Evolutionary conservation across 2,888 invertebrate genomes (phyloP).

Genomic region (Tinea pellionella): DNA sequence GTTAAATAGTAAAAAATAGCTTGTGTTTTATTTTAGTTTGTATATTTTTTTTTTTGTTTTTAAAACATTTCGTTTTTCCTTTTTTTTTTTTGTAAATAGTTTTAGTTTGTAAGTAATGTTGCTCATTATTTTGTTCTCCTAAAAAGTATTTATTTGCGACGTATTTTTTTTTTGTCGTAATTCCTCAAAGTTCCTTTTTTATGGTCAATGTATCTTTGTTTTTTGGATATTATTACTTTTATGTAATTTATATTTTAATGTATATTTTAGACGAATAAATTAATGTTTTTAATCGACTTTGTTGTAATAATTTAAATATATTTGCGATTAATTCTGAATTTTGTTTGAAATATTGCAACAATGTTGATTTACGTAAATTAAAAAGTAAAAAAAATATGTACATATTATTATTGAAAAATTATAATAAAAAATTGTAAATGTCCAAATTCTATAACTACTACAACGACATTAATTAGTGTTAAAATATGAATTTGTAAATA

Average conservation of each 20-base stretch:
- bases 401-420: conserved; percentile 22
- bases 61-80: conserved; percentile 21
- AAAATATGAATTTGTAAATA: conserved; percentile 16
- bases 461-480: conserved; percentile 27
- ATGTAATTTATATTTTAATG: background rate
- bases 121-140: background rate
- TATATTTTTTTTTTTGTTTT: conserved; percentile 22
- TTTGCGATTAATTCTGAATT: no score
- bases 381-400: conserved; percentile 18
- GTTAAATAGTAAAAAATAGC: no score
- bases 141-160: conserved; percentile 22
- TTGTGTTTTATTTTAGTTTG: conserved; percentile 23
- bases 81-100: conserved; percentile 15
- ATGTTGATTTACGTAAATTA: conserved; percentile 16
- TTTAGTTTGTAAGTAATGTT: conserved; percentile 21
- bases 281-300: background rate
- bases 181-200: conserved; percentile 49
- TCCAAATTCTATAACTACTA: conserved; percentile 28
- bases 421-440: conserved; percentile 19
- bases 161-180: background rate
- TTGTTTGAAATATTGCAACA: background rate
- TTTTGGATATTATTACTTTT: background rate
- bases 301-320: background rate
- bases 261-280: background rate
- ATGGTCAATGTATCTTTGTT: conserved; percentile 19